Percentiles rank a stretch among this genome's conserved stretches.
Conservation (phyloP, 1,140 invertebrate species). For the Monomorium pharaonis region DNA sequence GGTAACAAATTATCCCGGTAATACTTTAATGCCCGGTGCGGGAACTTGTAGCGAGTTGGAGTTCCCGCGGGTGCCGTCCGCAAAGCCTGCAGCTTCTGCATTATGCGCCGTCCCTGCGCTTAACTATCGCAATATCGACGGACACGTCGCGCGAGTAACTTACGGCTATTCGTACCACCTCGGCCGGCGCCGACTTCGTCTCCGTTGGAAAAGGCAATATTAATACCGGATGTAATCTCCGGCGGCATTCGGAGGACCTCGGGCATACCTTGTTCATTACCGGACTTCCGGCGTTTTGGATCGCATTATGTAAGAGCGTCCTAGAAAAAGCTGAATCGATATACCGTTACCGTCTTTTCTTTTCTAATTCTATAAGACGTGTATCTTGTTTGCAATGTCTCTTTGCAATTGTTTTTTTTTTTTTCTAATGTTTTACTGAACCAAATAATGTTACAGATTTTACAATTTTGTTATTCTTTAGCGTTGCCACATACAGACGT, state of each 20-base stretch:
- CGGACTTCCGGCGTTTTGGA: slow-evolving; percentile 34
- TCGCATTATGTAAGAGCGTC: neutral
- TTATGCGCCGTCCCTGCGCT: slow-evolving; percentile 61
- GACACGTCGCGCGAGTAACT: slow-evolving; percentile 66
- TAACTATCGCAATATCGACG: slow-evolving; percentile 73
- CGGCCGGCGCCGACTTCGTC: slow-evolving; percentile 50
- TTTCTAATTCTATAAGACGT: neutral
- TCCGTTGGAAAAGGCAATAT: slow-evolving; percentile 68
- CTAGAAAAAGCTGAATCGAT: slow-evolving; percentile 16
- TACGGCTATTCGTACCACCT: slow-evolving; percentile 66
- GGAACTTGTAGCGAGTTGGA: slow-evolving; percentile 42
- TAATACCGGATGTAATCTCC: slow-evolving; percentile 69
- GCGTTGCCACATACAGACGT: neutral
- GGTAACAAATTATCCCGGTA: slow-evolving; percentile 69
- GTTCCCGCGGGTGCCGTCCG: slow-evolving; percentile 26
- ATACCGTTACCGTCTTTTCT: neutral
- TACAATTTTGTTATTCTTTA: neutral
- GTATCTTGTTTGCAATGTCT: neutral
- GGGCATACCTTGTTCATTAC: slow-evolving; percentile 34
- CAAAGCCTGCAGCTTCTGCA: slow-evolving; percentile 55
- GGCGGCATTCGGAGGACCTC: slow-evolving; percentile 58
- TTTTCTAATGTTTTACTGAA: neutral
- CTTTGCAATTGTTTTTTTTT: too few species aligned
- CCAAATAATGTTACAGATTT: neutral
- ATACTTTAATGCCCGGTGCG: slow-evolving; percentile 66